phyloP scores from a whole-genome alignment of 2,888 invertebrate genomes.

The Hydrotaea cyrtoneurina region DNA sequence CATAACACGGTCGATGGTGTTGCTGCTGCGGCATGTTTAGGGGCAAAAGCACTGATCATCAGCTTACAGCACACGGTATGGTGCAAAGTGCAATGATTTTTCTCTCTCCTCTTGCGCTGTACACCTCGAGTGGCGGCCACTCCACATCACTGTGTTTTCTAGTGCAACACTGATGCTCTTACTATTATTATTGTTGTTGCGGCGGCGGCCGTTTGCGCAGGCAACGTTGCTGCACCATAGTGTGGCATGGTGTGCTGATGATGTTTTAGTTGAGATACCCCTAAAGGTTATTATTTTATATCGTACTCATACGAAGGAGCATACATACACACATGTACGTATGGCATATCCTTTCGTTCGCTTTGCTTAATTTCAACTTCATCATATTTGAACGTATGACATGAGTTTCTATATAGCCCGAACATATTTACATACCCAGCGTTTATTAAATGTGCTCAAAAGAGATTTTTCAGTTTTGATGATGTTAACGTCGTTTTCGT shows the following conservation, averaged over 20 bases:
- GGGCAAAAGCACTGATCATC: slow-evolving; percentile 52
- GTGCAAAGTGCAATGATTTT: slow-evolving; percentile 64
- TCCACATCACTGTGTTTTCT: slow-evolving; percentile 45
- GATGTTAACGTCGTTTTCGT: slow-evolving; percentile 39
- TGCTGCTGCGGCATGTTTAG: slow-evolving; percentile 56
- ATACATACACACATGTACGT: too few species aligned
- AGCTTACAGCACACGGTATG: slow-evolving; percentile 60
- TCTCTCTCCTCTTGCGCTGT: slow-evolving; percentile 38
- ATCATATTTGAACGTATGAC: slow-evolving; percentile 30
- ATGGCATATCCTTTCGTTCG: slow-evolving; percentile 43
- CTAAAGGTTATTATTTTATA: slow-evolving; percentile 58
- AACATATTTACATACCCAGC: slow-evolving; percentile 11
- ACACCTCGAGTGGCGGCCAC: slow-evolving; percentile 45
- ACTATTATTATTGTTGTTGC: slow-evolving; percentile 13
- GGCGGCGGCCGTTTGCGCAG: slow-evolving; percentile 54
- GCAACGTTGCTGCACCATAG: slow-evolving; percentile 14
- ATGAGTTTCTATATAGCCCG: slow-evolving; percentile 44
- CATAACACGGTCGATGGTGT: slow-evolving; percentile 42
- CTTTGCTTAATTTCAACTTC: slow-evolving; percentile 50
- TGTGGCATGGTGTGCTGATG: slow-evolving; percentile 56
- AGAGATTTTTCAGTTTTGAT: slow-evolving; percentile 27
- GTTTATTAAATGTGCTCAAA: slow-evolving; percentile 30
- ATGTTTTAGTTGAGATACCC: slow-evolving; percentile 62
- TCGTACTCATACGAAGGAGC: background rate
- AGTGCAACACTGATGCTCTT: slow-evolving; percentile 15